Percentiles rank a stretch among this genome's conserved stretches.
These are phyloP conservation scores for Pipistrellus pipistrellus DNA, from an alignment of 2,797 vertebrate genomes.

Conservation along the genomic window DNA sequence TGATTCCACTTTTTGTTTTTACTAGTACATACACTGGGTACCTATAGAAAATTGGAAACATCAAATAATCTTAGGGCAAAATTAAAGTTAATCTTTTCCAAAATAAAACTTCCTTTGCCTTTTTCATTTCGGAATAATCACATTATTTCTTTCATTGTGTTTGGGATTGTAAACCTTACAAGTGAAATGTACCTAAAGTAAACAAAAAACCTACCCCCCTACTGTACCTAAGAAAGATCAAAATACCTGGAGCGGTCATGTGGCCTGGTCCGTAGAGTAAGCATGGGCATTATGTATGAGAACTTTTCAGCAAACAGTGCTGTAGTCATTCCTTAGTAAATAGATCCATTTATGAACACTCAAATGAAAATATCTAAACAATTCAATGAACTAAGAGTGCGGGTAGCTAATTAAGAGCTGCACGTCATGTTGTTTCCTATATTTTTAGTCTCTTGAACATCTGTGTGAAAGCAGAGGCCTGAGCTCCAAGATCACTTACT, in stretches of 20 bases:
- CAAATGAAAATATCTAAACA: neutral
- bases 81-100: neutral
- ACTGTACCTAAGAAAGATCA: neutral
- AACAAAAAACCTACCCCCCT: neutral
- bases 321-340: neutral
- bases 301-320: neutral
- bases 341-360: neutral
- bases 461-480: neutral
- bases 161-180: neutral
- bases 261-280: neutral
- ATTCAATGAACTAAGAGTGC: neutral
- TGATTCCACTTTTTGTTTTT: constrained; percentile 2
- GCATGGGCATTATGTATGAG: neutral
- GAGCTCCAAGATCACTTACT: neutral
- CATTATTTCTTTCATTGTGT: neutral
- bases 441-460: neutral
- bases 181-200: neutral
- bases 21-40: neutral
- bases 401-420: neutral
- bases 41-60: neutral
- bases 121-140: neutral
- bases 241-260: neutral
- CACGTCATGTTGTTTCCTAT: neutral
- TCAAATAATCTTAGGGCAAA: constrained; percentile 38
- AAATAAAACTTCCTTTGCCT: constrained; percentile 8